Conservation (phyloP, 2,113 vertebrate species). For the Istiophorus platypterus region DNA sequence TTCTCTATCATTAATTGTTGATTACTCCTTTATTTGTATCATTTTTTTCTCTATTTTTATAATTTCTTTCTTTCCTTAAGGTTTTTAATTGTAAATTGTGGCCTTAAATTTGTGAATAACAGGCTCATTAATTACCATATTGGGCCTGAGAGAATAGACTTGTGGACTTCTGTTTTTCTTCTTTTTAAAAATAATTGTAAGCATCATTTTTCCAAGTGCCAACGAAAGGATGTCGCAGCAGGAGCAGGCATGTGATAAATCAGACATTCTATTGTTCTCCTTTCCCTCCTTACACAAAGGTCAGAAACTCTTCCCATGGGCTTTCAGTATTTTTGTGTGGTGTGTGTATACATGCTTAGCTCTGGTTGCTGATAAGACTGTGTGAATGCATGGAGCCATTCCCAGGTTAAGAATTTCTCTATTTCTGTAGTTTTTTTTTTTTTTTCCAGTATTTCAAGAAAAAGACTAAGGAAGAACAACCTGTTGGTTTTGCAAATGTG, state of each 20-base stretch:
- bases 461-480: too few relatives aligned
- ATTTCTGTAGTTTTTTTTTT: too few relatives aligned
- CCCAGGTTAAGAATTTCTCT: neutral
- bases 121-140: neutral
- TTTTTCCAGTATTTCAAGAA: too few relatives aligned
- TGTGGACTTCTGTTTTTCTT: neutral
- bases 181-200: too few relatives aligned
- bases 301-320: neutral
- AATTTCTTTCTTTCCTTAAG: too few relatives aligned
- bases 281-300: neutral
- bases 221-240: too few relatives aligned
- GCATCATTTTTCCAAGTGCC: too few relatives aligned
- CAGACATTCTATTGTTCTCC: neutral
- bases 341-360: neutral
- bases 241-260: neutral
- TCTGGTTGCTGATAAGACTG: too few relatives aligned
- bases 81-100: too few relatives aligned
- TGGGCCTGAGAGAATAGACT: neutral
- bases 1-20: too few relatives aligned
- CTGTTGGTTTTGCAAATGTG: neutral
- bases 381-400: neutral
- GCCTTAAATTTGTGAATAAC: neutral
- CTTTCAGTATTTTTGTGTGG: neutral
- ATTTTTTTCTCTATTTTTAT: too few relatives aligned
- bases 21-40: neutral